Percentiles rank a stretch among this genome's conserved stretches.
Evolutionary conservation across 2,113 vertebrate species (phyloP).

Genomic region (Corythornis madagascariensis): DNA sequence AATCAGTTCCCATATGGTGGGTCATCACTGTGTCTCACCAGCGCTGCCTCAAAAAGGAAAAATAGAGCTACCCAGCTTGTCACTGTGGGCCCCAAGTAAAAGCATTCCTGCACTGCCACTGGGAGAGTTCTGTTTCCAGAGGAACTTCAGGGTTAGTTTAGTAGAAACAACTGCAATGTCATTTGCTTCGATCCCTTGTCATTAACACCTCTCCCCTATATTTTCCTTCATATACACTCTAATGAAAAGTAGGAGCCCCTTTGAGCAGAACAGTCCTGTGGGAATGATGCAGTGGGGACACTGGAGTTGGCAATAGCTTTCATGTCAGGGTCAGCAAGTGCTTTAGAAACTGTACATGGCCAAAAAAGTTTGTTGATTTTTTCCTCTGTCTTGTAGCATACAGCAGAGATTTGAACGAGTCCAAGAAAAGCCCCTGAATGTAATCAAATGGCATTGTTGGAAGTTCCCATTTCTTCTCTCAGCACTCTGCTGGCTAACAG

Average conservation of each 20-base stretch:
- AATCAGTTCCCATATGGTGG: neutral
- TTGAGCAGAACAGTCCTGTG: conserved; percentile 1
- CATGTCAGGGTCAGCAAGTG: neutral
- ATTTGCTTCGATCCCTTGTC: neutral
- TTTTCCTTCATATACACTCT: neutral
- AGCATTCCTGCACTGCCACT: neutral
- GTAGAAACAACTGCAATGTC: conserved; percentile 10
- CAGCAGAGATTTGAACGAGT: neutral
- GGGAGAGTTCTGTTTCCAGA: neutral
- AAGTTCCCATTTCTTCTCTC: neutral
- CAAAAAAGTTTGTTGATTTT: neutral
- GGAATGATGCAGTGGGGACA: neutral
- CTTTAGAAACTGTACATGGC: neutral
- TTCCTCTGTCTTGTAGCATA: neutral
- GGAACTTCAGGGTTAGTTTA: neutral
- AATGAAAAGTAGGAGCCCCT: neutral
- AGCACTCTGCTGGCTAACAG: neutral
- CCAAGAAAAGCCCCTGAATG: conserved; percentile 5
- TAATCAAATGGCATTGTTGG: conserved; percentile 29
- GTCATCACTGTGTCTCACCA: neutral
- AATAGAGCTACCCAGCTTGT: neutral
- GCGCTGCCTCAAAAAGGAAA: neutral
- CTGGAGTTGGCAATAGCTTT: neutral
- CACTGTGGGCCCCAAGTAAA: neutral
- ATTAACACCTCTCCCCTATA: neutral